Evolutionary conservation across 2,888 invertebrate genomes (phyloP), one percentile per base, ranked within the genome.

Genomic region (Stenotaenia linearis): DNA sequence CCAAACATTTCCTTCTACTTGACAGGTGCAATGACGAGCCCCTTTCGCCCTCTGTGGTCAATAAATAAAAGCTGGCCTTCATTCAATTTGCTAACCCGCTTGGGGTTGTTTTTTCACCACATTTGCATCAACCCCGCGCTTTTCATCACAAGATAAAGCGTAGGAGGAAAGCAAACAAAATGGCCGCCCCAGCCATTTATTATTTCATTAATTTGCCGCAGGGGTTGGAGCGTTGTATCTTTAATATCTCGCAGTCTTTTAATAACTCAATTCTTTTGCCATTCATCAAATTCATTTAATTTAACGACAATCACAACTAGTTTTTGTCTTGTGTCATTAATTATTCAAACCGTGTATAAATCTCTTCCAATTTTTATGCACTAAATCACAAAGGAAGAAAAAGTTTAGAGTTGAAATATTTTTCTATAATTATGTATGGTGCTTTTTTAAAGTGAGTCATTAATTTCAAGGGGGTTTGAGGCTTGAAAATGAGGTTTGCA

Each of bases 21-120:
- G 61, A 61, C 61, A 61, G 61, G 61, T 61, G 61, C 61, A 61
- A 23, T 23, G 61, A 61, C 28, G 61, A 28, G 23, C 61, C 61
- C 61, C 28, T 61, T 61, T 61, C 61, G 61, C 61, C 61, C 61
- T 61, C 61, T 61, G 61, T 61, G 61, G 61, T 28, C 61, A 61
- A 61, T 61, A 61, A 61, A 61, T 61, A 61, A 61, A 61, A 61
- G 61, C 61, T 61, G 5, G 23, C 61, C 25, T 28, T 61, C 61
- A 61, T 61, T 61, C 61, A 61, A 61, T 61, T 61, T 61, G 28
- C 61, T 25, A 23, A 25, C 28, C 25, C 61, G 25, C 61, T 61
- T 9, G 25, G 23, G 61, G 61, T 12, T 61, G 28, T 61, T 61
- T 61, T 61, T 61, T 28, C 61, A 25, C 61, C 23, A 23, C 61